A percentile compares a stretch with the other conserved stretches of the same genome.
These are phyloP conservation scores for Drosophila neonasuta DNA, from an alignment of 2,888 invertebrate species.

Conservation along the genomic window DNA sequence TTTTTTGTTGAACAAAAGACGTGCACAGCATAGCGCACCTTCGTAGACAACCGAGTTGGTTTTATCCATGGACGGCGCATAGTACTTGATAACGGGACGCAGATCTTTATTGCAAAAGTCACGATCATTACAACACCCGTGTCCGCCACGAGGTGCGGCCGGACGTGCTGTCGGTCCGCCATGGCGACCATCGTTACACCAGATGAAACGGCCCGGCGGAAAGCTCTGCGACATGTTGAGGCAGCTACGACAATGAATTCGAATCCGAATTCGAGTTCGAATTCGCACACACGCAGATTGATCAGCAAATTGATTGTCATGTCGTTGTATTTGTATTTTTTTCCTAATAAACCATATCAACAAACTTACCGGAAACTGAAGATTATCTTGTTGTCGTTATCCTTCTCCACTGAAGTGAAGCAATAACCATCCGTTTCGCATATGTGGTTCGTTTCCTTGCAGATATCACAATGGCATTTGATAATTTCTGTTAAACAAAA, in stretches of 20 bases:
- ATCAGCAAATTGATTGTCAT: slow-evolving; percentile 6
- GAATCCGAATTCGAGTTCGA: slow-evolving; percentile 4
- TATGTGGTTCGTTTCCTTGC: slow-evolving; percentile 88
- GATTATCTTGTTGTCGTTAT: slow-evolving; percentile 73
- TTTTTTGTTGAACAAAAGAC: slow-evolving; percentile 30
- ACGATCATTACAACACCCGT: slow-evolving; percentile 81
- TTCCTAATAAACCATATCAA: background rate
- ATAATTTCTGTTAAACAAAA: slow-evolving; percentile 80
- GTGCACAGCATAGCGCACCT: slow-evolving; percentile 74
- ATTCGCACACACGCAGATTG: slow-evolving; percentile 31
- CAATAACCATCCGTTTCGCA: slow-evolving; percentile 95
- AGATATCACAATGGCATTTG: slow-evolving; percentile 93
- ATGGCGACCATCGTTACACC: slow-evolving; percentile 81
- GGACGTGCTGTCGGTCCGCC: slow-evolving; percentile 81
- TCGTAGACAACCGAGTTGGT: slow-evolving; percentile 53
- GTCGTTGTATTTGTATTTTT: background rate
- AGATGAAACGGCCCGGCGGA: slow-evolving; percentile 81
- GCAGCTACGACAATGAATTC: slow-evolving; percentile 72
- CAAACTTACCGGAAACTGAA: slow-evolving; percentile 90
- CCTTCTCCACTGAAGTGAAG: slow-evolving; percentile 88
- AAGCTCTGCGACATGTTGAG: slow-evolving; percentile 80
- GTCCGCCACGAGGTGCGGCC: slow-evolving; percentile 78
- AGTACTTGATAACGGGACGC: slow-evolving; percentile 81
- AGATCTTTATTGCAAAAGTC: slow-evolving; percentile 82
- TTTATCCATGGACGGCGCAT: slow-evolving; percentile 45